These are phyloP conservation scores for Chrysotoxum bicinctum DNA, from an alignment of 2,888 invertebrate species.

Conservation along the genomic window DNA sequence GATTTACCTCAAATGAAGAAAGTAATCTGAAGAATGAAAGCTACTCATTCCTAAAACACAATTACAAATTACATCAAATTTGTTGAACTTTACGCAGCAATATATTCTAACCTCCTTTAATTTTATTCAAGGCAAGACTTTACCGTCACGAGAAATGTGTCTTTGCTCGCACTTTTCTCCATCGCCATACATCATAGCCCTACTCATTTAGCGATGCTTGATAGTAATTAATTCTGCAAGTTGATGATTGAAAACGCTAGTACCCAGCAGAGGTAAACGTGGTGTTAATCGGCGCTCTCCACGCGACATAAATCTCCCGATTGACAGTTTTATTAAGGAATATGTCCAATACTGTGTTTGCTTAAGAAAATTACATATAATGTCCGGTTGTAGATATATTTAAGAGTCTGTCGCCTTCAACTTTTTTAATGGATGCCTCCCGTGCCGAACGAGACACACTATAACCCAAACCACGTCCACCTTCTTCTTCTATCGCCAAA, in stretches of 20 bases:
- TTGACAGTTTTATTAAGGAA: slow-evolving; percentile 70
- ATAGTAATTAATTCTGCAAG: slow-evolving; percentile 64
- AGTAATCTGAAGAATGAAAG: too few relatives aligned
- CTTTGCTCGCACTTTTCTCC: background rate
- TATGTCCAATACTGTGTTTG: slow-evolving; percentile 62
- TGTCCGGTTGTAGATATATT: slow-evolving; percentile 25
- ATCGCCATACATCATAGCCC: slow-evolving; percentile 10
- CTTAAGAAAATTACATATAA: slow-evolving; percentile 46
- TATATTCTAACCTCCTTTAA: background rate
- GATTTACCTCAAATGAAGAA: too few relatives aligned
- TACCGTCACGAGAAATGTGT: background rate
- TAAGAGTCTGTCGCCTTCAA: slow-evolving; percentile 40
- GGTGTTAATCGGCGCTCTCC: slow-evolving; percentile 49
- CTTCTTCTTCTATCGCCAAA: slow-evolving; percentile 13
- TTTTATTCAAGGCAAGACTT: background rate
- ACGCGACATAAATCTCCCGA: slow-evolving; percentile 62
- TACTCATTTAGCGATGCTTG: slow-evolving; percentile 49
- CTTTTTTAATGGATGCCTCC: slow-evolving; percentile 52
- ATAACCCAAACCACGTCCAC: background rate
- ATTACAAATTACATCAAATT: background rate
- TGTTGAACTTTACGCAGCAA: background rate
- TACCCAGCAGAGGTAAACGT: slow-evolving; percentile 52
- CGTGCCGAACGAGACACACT: slow-evolving; percentile 6
- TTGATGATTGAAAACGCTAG: slow-evolving; percentile 62
- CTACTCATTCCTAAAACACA: too few relatives aligned